Percentiles rank a stretch among this genome's conserved stretches.
phyloP scores from a whole-genome alignment of 2,797 vertebrate genomes.

The Cynopterus sphinx region DNA sequence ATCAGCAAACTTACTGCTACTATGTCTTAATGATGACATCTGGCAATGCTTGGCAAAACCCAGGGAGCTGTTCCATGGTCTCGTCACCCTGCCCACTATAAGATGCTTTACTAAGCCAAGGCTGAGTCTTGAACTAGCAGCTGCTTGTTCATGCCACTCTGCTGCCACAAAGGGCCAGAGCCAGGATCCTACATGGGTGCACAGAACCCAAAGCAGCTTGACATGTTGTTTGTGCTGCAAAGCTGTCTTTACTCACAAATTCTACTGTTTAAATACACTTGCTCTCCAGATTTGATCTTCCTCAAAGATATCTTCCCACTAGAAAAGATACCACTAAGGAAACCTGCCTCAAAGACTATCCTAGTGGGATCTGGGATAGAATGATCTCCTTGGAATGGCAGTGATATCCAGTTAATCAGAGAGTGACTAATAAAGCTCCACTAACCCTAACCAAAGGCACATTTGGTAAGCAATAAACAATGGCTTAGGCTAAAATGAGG shows the following conservation, averaged over 20 bases:
- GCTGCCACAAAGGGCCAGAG: background rate
- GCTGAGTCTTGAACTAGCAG: background rate
- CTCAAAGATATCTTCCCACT: background rate
- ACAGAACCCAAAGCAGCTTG: background rate
- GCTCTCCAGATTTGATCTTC: background rate
- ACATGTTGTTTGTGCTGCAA: background rate
- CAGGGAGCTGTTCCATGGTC: background rate
- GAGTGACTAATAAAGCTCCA: constrained; percentile 55
- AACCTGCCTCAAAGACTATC: background rate
- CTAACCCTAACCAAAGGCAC: constrained; percentile 84
- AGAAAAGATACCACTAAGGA: background rate
- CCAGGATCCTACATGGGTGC: background rate
- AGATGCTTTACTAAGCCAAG: background rate
- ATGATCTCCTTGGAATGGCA: constrained; percentile 45
- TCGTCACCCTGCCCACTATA: background rate
- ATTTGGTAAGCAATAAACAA: constrained; percentile 81
- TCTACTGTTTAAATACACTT: background rate
- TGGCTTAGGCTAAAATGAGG: constrained; percentile 74
- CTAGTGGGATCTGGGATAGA: background rate
- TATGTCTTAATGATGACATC: background rate
- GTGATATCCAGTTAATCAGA: constrained; percentile 56
- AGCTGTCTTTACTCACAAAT: background rate
- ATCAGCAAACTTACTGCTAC: background rate
- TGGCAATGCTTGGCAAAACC: background rate
- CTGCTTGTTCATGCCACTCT: background rate